phyloP scores from a whole-genome alignment of 2,888 invertebrate species.

The Ecdyonurus torrentis region DNA sequence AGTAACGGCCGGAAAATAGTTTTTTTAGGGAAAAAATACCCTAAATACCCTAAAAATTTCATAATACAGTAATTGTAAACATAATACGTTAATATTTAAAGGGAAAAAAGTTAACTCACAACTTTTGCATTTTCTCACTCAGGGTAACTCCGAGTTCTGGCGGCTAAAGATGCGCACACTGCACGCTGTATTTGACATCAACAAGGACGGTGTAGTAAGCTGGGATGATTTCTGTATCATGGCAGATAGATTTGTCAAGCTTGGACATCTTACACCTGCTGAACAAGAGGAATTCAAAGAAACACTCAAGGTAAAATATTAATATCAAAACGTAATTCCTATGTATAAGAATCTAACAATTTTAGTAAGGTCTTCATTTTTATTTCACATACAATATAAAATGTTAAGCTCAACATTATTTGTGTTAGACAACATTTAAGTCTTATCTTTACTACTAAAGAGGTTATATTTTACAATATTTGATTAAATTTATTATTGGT shows the following conservation, averaged over 20 bases:
- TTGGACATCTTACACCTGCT: conserved; percentile 51
- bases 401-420: too few relatives aligned
- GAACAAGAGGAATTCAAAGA: conserved; percentile 50
- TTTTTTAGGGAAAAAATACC: too few relatives aligned
- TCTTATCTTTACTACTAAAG: too few relatives aligned
- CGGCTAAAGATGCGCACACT: conserved; percentile 71
- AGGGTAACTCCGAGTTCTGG: conserved; percentile 54
- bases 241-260: conserved; percentile 51
- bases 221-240: conserved; percentile 64
- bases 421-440: too few relatives aligned
- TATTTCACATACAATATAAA: too few relatives aligned
- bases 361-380: background rate
- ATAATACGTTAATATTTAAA: too few relatives aligned
- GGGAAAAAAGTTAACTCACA: too few relatives aligned
- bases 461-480: too few relatives aligned
- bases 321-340: background rate
- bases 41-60: too few relatives aligned
- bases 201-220: conserved; percentile 71
- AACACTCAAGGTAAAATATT: conserved; percentile 43
- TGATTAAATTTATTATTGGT: too few relatives aligned
- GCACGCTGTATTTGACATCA: conserved; percentile 65
- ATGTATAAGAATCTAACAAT: background rate
- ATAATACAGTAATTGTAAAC: too few relatives aligned
- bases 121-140: conserved; percentile 15
- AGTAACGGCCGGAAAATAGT: too few relatives aligned